Base-by-base conservation (phyloP, 2,888 invertebrate species). In the Drosophila nr. medialis region DNA sequence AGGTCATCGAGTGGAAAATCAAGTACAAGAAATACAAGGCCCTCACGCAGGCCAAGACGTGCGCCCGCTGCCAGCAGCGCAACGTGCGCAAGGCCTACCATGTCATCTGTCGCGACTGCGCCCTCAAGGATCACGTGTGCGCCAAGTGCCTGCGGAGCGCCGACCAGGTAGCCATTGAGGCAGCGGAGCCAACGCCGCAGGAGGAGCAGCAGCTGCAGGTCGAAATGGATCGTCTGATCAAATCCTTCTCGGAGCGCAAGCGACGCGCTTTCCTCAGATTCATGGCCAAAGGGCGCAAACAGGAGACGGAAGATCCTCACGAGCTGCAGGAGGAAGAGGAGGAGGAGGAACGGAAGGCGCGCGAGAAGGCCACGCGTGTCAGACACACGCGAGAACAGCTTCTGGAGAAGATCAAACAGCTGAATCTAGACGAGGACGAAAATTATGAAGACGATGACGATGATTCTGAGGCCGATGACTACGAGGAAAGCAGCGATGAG, bases 1-100 rank as follows among this genome's bases (percentile, higher is more conserved):
- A 96, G 75, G 96, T 97, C 60, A 96, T 98, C 73, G 96, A 98
- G 90, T 98, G 98, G 98, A 98, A 98, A 93, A 98, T 98, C 61
- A 98, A 98, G 90, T 98, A 97, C 90, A 98, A 98, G 90, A 98
- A 98, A 90, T 98, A 98, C 91, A 98, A 98, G 92, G 95, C 96
- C 0, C 92, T 98, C 0, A 95, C 96, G 36, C 95, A 96, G 68
- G 96, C 97, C 0, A 95, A 95, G 79, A 98, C 96, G 81, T 98
- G 98, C 92, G 93, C 93, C 1, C 91, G 91, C 68, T 93, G 93
- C 69, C 91, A 92, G 36, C 89, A 92, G 62, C 87, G 92, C 1
- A 93, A 90, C 5, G 90, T 93, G 13, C 91, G 83, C 21, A 93
- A 93, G 72, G 97, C 98, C 0, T 98, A 98, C 92, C 97, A 97